A percentile compares a stretch with the other conserved stretches of the same genome.
Evolutionary conservation across 2,797 vertebrate genomes (phyloP).

Genomic region (Ptychobarbus kaznakovi): DNA sequence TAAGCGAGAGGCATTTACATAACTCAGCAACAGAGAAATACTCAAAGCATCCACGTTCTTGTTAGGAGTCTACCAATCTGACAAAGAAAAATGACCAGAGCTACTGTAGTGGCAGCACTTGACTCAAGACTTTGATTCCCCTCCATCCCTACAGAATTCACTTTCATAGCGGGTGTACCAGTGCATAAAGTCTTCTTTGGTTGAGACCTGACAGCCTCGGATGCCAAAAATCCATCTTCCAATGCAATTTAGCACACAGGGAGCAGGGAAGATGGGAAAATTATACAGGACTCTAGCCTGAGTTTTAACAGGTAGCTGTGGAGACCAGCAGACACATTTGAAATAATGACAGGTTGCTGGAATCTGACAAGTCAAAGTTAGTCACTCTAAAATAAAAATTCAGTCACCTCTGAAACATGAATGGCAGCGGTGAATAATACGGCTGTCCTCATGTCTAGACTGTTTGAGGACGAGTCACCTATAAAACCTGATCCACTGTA

Average conservation of each 20-base stretch:
- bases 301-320: slow-evolving; percentile 81
- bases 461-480: slow-evolving; percentile 40
- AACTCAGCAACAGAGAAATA: slow-evolving; percentile 43
- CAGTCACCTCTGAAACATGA: slow-evolving; percentile 74
- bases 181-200: slow-evolving; percentile 78
- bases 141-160: slow-evolving; percentile 77
- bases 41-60: slow-evolving; percentile 66
- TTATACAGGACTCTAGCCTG: slow-evolving; percentile 84
- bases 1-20: slow-evolving; percentile 56
- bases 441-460: slow-evolving; percentile 27
- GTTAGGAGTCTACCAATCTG: slow-evolving; percentile 74
- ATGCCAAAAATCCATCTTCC: slow-evolving; percentile 80
- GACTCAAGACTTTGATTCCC: slow-evolving; percentile 71
- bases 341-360: slow-evolving; percentile 82
- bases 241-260: slow-evolving; percentile 80
- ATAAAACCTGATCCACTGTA: slow-evolving; percentile 35
- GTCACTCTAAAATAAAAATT: slow-evolving; percentile 80
- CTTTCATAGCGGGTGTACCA: slow-evolving; percentile 79
- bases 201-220: slow-evolving; percentile 78
- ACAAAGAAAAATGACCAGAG: slow-evolving; percentile 70
- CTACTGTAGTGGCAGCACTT: slow-evolving; percentile 77
- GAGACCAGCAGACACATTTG: slow-evolving; percentile 74
- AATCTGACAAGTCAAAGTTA: slow-evolving; percentile 84
- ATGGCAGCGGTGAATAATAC: slow-evolving; percentile 65
- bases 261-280: slow-evolving; percentile 82